Percentiles rank a stretch among this genome's conserved stretches.
Evolutionary conservation across 1,140 invertebrate genomes (phyloP).

Genomic region (Drosophila dunni): DNA sequence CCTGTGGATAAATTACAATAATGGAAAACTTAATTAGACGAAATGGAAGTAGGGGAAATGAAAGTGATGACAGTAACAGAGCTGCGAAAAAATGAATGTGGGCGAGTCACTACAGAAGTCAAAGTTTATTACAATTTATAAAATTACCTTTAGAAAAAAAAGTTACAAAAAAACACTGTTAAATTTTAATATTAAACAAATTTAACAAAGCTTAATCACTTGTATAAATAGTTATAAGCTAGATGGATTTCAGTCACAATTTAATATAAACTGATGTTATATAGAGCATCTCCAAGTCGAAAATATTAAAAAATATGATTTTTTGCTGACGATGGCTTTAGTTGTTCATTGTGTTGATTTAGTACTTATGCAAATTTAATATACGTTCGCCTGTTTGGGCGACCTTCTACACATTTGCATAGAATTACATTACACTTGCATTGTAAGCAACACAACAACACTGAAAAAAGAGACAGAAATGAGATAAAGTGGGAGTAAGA

Average conservation of each 20-base stretch:
- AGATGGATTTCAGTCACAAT: too few species aligned
- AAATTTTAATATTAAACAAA: too few species aligned
- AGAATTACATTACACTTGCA: slow-evolving; percentile 78
- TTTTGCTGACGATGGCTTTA: slow-evolving; percentile 25
- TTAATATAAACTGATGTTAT: neutral
- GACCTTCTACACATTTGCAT: slow-evolving; percentile 59
- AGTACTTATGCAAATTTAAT: slow-evolving; percentile 83
- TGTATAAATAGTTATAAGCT: too few species aligned
- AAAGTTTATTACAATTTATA: neutral
- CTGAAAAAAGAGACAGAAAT: slow-evolving; percentile 1
- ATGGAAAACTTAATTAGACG: neutral
- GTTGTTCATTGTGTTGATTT: slow-evolving; percentile 77
- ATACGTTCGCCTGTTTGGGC: slow-evolving; percentile 55
- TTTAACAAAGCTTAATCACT: too few species aligned
- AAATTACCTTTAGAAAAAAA: too few species aligned
- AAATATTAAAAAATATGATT: slow-evolving; percentile 1
- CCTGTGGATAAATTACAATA: slow-evolving; percentile 5
- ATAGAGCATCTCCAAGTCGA: slow-evolving; percentile 20
- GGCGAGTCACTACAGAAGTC: neutral
- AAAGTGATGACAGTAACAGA: neutral
- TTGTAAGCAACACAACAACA: slow-evolving; percentile 67
- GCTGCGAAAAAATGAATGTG: neutral
- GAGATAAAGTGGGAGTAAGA: slow-evolving; percentile 2
- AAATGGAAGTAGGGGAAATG: neutral
- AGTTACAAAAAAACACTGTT: too few species aligned